phyloP scores from a whole-genome alignment of 2,797 vertebrate genomes.

The Lepilemur septentrionalis region DNA sequence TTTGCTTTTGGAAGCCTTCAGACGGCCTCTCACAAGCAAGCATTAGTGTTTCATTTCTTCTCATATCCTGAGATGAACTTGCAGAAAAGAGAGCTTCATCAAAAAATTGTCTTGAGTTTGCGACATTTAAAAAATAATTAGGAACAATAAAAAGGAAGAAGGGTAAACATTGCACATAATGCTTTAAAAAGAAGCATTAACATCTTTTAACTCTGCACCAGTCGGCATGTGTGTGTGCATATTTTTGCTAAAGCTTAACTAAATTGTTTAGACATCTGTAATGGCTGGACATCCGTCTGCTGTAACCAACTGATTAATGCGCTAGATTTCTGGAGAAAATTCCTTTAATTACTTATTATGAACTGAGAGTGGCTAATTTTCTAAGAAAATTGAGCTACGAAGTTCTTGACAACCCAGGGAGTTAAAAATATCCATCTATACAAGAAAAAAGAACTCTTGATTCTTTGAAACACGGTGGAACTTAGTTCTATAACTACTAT shows the following conservation, averaged over 20 bases:
- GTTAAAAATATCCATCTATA: constrained; percentile 24
- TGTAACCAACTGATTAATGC: constrained; percentile 80
- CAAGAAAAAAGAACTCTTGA: background rate
- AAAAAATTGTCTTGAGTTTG: background rate
- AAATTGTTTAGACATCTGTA: constrained; percentile 83
- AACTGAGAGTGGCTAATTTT: constrained; percentile 66
- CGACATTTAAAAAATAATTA: constrained; percentile 26
- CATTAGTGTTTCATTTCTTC: background rate
- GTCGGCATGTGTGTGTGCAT: constrained; percentile 57
- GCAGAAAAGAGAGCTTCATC: background rate
- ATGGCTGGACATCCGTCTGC: constrained; percentile 75
- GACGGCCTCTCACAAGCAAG: background rate
- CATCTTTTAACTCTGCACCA: background rate
- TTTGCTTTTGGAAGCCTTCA: constrained; percentile 28
- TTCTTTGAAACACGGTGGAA: constrained; percentile 32
- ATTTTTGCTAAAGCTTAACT: constrained; percentile 84
- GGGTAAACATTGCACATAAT: background rate
- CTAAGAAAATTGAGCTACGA: background rate
- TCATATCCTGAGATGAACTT: constrained; percentile 28
- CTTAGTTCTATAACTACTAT: background rate
- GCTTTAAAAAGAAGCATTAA: background rate
- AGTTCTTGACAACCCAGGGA: constrained; percentile 22
- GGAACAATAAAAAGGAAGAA: background rate
- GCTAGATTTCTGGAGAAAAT: constrained; percentile 76
- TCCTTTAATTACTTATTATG: constrained; percentile 83